These are phyloP conservation scores for Sebastes taczanowskii DNA, from an alignment of 2,797 vertebrate genomes.

Conservation along the genomic window DNA sequence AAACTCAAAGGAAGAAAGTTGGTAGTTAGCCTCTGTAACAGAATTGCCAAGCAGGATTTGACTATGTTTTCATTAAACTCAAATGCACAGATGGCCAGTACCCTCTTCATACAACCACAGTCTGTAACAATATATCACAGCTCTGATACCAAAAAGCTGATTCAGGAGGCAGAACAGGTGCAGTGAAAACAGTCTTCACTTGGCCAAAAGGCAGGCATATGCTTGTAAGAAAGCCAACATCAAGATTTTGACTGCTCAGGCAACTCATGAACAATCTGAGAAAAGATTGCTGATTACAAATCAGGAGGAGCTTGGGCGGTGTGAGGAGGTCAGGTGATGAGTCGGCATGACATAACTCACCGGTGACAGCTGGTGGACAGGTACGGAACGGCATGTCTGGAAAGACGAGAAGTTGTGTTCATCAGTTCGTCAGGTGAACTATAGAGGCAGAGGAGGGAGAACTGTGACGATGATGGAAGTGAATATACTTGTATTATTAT, in stretches of 20 bases:
- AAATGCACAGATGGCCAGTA: not conserved
- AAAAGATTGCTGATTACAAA: not conserved
- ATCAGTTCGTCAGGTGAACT: not conserved
- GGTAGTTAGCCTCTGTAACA: not conserved
- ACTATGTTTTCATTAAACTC: not conserved
- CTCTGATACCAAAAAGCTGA: not conserved
- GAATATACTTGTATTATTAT: not conserved
- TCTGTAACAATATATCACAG: not conserved
- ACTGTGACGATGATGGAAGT: not conserved
- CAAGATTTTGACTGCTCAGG: not conserved
- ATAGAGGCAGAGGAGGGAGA: not conserved
- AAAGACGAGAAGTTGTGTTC: not conserved
- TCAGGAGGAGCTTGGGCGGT: not conserved
- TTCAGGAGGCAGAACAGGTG: not conserved
- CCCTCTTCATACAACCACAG: not conserved
- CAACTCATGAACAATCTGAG: not conserved
- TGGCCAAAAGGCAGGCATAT: not conserved
- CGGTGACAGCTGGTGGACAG: not conserved
- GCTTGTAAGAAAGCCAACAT: not conserved
- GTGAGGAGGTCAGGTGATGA: not conserved
- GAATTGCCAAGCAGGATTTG: not conserved
- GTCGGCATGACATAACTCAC: not conserved
- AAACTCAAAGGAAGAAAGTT: not conserved
- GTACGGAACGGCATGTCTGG: not conserved
- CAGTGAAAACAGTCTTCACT: not conserved